Evolutionary conservation across 2,888 invertebrate genomes (phyloP).

Genomic region (Eupithecia inturbata): DNA sequence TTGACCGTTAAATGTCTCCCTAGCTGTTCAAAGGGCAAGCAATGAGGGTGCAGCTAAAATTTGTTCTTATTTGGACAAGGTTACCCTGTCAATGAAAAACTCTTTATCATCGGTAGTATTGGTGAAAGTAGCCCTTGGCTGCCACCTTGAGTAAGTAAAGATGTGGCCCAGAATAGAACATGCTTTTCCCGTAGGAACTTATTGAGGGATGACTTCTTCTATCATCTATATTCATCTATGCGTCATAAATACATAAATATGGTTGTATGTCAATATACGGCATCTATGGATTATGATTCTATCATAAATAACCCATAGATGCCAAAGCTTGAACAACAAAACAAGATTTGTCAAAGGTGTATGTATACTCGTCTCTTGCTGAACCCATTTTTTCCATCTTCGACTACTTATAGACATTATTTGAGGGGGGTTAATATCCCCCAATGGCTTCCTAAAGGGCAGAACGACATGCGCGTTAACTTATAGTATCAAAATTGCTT

Average conservation of each 20-base stretch:
- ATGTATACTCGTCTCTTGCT: not conserved
- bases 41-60: constrained; percentile 8
- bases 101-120: not conserved
- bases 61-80: not conserved
- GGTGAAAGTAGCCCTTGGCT: not conserved
- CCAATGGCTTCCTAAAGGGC: constrained; percentile 56
- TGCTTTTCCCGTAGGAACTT: not conserved
- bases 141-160: not conserved
- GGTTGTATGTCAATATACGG: too few relatives aligned
- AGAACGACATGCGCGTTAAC: constrained; percentile 57
- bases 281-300: too few relatives aligned
- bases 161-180: not conserved
- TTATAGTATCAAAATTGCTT: constrained; percentile 61
- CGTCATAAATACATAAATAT: too few relatives aligned
- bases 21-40: constrained; percentile 45
- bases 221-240: too few relatives aligned
- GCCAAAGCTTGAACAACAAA: too few relatives aligned
- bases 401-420: constrained; percentile 1
- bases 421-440: constrained; percentile 12
- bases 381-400: not conserved
- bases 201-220: not conserved
- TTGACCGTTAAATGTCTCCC: constrained; percentile 61
- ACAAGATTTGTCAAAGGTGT: not conserved
- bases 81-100: not conserved
- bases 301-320: too few relatives aligned